Evolutionary conservation across 2,797 vertebrate species (phyloP).

Genomic region (Muraenolepis orangiensis): DNA sequence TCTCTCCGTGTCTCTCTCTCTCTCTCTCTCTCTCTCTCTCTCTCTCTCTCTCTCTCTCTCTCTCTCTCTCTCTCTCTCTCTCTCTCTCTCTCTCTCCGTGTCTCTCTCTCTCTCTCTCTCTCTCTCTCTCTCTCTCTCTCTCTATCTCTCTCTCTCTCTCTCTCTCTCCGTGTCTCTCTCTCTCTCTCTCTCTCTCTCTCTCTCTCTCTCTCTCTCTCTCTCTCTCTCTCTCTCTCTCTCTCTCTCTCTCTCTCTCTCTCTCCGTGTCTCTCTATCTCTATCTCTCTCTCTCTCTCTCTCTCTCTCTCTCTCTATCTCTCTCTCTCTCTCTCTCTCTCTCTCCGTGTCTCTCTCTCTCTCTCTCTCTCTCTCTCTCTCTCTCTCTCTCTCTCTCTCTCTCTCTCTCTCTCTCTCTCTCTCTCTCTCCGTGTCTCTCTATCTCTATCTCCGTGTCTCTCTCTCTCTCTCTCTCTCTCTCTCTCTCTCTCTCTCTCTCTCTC

Average conservation of each 20-base stretch:
- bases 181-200: slow-evolving; percentile 31
- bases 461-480: slow-evolving; percentile 25
- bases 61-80: slow-evolving; percentile 36
- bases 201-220: slow-evolving; percentile 34
- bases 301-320: slow-evolving; percentile 25
- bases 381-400: slow-evolving; percentile 24
- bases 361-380: slow-evolving; percentile 24
- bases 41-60: slow-evolving; percentile 37
- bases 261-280: too few relatives aligned
- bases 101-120: slow-evolving; percentile 33
- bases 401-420: slow-evolving; percentile 22
- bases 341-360: slow-evolving; percentile 29
- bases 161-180: slow-evolving; percentile 37
- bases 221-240: slow-evolving; percentile 25
- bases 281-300: slow-evolving; percentile 32
- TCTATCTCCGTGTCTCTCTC: slow-evolving; percentile 34
- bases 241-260: slow-evolving; percentile 27
- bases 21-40: slow-evolving; percentile 34
- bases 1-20: too few relatives aligned
- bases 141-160: slow-evolving; percentile 44
- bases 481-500: slow-evolving; percentile 27
- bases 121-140: slow-evolving; percentile 36
- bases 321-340: slow-evolving; percentile 27
- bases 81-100: slow-evolving; percentile 35
- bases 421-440: slow-evolving; percentile 32